Base-by-base conservation (phyloP, 2,888 invertebrate species). In the Bombylius discolor region DNA sequence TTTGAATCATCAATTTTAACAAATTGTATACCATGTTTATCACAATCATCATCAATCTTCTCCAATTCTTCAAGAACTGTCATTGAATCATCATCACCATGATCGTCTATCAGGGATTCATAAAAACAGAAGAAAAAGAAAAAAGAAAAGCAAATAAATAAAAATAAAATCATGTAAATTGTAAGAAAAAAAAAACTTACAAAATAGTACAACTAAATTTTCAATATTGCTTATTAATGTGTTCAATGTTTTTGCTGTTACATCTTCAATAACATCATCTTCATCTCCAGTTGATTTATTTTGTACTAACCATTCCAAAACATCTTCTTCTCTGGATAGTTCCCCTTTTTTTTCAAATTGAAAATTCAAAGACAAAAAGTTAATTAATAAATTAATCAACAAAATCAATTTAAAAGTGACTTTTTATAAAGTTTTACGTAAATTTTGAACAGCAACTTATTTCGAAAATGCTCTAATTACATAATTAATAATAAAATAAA, bases 211-310 rank as follows among this genome's bases (percentile, higher is more conserved):
- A 65, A 92, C 93, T 70, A 94, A 81, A 74, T 92, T 88, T 69
- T 94, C 92, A 61, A 92, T 87, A 67, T 89, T 91, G 68, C 85
- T 86, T 65, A 94, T 92, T 50, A 94, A 80, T 47, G 91, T 90
- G 66, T 86, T 83, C 58, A 94, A 78, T 45, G 91, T 91, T 75
- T 90, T 91, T 56, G 87, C 81, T n/a, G 91, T 90, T 56, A 94
- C 93, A 70, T 94, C 93, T 75, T 94, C 94, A 65, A 94, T 94
- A 56, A 92, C 85, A 72, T 93, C 93, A 68, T 92, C 92, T 70
- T 93, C 93, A 70, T 93, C 93, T 49, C 91, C 93, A 46, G 91
- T 91, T 59, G 91, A 91, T 75, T 93, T 93, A 73, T 93, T 92
- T 64, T 89, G 85, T 60, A 94, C 89, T 69, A 94, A 78, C 94